phyloP scores from a whole-genome alignment of 2,888 invertebrate species.

The Ophonus ardosiacus region DNA sequence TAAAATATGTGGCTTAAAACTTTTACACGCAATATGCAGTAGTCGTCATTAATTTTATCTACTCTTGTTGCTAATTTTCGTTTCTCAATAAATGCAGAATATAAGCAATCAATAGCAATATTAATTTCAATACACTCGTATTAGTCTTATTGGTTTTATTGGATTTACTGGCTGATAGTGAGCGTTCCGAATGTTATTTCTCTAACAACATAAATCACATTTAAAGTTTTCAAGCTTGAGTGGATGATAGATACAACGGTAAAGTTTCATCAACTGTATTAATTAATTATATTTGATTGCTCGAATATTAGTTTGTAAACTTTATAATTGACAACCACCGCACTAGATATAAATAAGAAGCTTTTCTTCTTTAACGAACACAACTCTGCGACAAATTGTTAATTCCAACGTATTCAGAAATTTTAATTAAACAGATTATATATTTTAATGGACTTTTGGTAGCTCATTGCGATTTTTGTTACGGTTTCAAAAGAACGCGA shows the following conservation, averaged over 20 bases:
- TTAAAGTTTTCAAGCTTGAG: neutral
- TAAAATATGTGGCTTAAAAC: no score
- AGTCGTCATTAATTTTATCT: no score
- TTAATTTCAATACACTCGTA: neutral
- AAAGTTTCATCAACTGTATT: slow-evolving; percentile 29
- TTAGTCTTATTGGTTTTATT: neutral
- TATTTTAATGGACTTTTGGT: neutral
- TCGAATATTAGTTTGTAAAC: slow-evolving; percentile 33
- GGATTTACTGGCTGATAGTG: neutral
- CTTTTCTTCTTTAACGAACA: slow-evolving; percentile 27
- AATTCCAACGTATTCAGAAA: neutral
- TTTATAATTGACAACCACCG: slow-evolving; percentile 33
- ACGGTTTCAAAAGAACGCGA: neutral
- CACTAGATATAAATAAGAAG: slow-evolving; percentile 19
- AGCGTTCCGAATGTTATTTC: neutral
- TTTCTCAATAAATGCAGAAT: neutral
- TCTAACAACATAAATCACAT: slow-evolving; percentile 15
- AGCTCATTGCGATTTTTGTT: neutral
- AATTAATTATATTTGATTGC: slow-evolving; percentile 37
- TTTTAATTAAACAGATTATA: slow-evolving; percentile 8
- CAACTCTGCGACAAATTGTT: neutral
- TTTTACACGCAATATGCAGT: no score
- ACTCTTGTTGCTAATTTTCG: no score
- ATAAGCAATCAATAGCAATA: neutral
- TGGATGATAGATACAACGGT: slow-evolving; percentile 11